Percentiles rank a stretch among this genome's conserved stretches.
Evolutionary conservation across 2,888 invertebrate species (phyloP).

Genomic region (Dryobotodes eremita): DNA sequence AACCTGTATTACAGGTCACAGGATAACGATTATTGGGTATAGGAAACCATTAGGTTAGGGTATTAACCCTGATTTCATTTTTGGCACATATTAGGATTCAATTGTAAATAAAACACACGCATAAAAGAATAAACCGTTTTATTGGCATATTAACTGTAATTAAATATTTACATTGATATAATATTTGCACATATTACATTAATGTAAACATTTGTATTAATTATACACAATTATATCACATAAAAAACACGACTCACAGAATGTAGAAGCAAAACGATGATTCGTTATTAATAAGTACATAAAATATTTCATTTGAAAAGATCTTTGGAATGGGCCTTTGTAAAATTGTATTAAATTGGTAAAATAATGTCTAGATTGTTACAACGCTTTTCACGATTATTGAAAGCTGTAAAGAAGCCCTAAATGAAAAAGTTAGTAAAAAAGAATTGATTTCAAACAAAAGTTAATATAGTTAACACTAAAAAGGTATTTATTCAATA

Average conservation of each 20-base stretch:
- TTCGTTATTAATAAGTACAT: slow-evolving; percentile 74
- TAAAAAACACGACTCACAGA: slow-evolving; percentile 87
- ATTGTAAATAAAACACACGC: slow-evolving; percentile 69
- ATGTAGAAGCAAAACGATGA: slow-evolving; percentile 83
- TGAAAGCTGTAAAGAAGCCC: slow-evolving; percentile 57
- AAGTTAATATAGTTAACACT: slow-evolving; percentile 57
- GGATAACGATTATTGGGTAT: not conserved
- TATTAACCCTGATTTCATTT: not conserved
- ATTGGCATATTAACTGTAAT: slow-evolving; percentile 87
- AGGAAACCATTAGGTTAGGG: not conserved
- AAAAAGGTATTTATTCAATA: slow-evolving; percentile 66
- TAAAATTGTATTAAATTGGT: slow-evolving; percentile 63
- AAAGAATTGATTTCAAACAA: slow-evolving; percentile 66
- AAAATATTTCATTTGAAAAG: slow-evolving; percentile 72
- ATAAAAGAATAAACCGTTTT: slow-evolving; percentile 89
- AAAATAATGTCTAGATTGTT: slow-evolving; percentile 57
- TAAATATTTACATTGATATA: slow-evolving; percentile 87
- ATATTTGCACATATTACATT: slow-evolving; percentile 50
- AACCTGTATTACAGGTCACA: not conserved
- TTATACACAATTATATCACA: slow-evolving; percentile 88
- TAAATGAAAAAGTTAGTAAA: slow-evolving; percentile 67
- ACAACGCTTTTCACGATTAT: slow-evolving; percentile 38
- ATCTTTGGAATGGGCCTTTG: slow-evolving; percentile 83
- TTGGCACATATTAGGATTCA: not conserved
- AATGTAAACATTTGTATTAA: slow-evolving; percentile 82